Evolutionary conservation across 1,140 invertebrate genomes (phyloP).

Genomic region (Armadillidium nasatum): DNA sequence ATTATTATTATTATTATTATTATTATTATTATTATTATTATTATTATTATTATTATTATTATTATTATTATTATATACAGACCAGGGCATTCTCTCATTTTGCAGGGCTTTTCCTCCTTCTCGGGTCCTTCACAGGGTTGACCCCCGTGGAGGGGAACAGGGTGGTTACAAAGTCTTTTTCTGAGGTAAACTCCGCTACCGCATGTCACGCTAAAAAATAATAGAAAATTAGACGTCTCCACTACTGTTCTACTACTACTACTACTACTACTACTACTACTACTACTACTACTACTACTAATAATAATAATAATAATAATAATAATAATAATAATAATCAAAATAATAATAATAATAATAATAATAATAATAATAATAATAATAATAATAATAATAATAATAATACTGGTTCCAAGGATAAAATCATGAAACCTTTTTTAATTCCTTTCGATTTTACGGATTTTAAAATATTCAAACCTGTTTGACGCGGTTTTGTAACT

Average conservation of each 20-base stretch:
- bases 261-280: conserved; percentile 58
- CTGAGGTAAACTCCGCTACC: conserved; percentile 52
- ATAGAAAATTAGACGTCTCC: background rate
- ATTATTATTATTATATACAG: conserved; percentile 44
- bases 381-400: conserved; percentile 21
- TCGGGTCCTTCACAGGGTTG: conserved; percentile 64
- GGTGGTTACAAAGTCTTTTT: conserved; percentile 50
- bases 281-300: conserved; percentile 56
- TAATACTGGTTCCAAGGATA: too few species aligned
- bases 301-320: too few species aligned
- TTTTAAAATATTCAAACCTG: too few species aligned
- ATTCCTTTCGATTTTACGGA: too few species aligned
- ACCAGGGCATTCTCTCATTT: conserved; percentile 63
- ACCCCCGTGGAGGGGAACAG: conserved; percentile 54
- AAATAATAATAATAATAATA: conserved; percentile 60
- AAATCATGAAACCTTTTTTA: too few species aligned
- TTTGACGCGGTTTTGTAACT: too few species aligned
- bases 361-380: conserved; percentile 60
- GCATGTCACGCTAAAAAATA: conserved; percentile 47
- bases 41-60: too few species aligned
- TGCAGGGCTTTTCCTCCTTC: conserved; percentile 61
- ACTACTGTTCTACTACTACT: background rate
- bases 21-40: background rate
- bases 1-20: background rate
- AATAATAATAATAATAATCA: too few species aligned